Evolutionary conservation across 2,797 vertebrate species (phyloP).

Genomic region (Sebastes steindachneri): DNA sequence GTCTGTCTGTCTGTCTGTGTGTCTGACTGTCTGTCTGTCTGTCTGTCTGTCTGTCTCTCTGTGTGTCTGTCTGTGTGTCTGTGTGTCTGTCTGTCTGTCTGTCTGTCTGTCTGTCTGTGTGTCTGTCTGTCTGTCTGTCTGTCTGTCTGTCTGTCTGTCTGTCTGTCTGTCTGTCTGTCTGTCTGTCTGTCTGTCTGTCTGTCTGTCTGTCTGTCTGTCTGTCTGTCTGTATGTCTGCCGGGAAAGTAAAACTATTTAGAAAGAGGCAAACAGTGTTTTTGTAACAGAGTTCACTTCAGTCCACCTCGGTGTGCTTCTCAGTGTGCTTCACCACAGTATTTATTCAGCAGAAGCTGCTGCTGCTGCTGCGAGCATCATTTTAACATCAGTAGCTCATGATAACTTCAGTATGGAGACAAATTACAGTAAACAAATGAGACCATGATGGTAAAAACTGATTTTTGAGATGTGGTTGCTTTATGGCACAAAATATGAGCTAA

Average conservation of each 20-base stretch:
- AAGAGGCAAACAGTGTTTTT: constrained; percentile 18
- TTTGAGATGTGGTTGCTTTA: background rate
- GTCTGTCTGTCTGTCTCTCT: too few relatives aligned
- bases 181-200: too few relatives aligned
- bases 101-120: too few relatives aligned
- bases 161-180: background rate
- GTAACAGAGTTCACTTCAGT: constrained; percentile 1
- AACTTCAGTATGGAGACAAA: background rate
- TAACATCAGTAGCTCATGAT: background rate
- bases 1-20: too few relatives aligned
- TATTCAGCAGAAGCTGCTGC: background rate
- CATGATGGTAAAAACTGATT: too few relatives aligned
- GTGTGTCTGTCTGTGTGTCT: too few relatives aligned
- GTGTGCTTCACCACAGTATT: background rate
- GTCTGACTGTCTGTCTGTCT: too few relatives aligned
- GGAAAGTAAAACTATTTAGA: constrained; percentile 17
- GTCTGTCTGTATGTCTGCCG: too few relatives aligned
- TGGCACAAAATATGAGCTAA: background rate
- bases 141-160: background rate
- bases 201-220: too few relatives aligned
- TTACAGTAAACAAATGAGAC: background rate
- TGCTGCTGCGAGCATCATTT: background rate
- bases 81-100: too few relatives aligned
- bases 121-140: background rate
- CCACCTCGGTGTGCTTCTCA: background rate